Base-by-base conservation (phyloP, 2,797 vertebrate species). In the Lagodon rhomboides region DNA sequence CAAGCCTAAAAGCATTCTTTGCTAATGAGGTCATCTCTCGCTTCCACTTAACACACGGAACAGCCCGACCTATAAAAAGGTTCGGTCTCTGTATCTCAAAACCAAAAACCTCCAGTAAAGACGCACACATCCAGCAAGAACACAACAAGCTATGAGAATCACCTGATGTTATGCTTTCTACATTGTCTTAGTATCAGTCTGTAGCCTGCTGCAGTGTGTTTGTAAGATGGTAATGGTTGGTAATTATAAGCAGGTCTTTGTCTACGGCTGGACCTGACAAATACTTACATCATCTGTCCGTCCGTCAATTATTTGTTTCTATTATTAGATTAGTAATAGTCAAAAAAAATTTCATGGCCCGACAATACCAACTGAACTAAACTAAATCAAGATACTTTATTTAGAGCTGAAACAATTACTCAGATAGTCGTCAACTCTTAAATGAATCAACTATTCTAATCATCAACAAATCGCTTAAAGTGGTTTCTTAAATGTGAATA, bases 1-100 rank as follows among this genome's bases (percentile, higher is more conserved):
- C 54, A 70, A 68, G 68, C 68, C 67, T 75, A 73, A 82, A 73
- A 83, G 69, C 77, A 84, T 85, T 76, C 38, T 73, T 86, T 71
- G 27, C 41, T 73, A 88, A 90, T 85, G 76, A 90, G 84, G 83
- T 84, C 83, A 87, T 72, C 65, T 59, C 81, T 66, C 43, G 64
- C 75, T 69, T 71, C 58, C 41, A 71, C 54, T 74, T 75, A 56
- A 75, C 71, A 71, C 69, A 59, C 76, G 9, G 44, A 84, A 79
- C 8, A 53, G 64, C 46, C 70, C 1, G 22, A 79, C 80, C 70
- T 79, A 60, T 60, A 80, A 87, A 85, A 80, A 85, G 71, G 30
- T 51, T 61, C 25, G 22, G 27, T 59, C 55, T 67, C 50, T 55
- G 16, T 51, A 59, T 76, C 49, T 50, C 58, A 62, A 73, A 73